Evolutionary conservation across 2,888 invertebrate genomes (phyloP).

Genomic region (Trachelus iudaicus): DNA sequence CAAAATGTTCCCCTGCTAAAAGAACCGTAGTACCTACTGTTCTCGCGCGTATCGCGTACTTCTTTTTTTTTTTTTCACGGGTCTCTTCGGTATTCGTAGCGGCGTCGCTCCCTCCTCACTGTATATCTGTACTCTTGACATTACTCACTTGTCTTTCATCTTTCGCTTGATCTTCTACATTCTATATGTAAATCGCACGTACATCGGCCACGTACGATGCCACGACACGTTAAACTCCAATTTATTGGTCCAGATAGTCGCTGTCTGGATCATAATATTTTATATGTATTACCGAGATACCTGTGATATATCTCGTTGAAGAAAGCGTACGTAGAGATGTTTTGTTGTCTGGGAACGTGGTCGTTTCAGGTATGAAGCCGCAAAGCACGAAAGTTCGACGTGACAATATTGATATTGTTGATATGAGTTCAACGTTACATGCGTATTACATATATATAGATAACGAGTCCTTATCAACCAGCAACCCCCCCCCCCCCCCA

Average conservation of each 20-base stretch:
- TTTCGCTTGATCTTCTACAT: not conserved
- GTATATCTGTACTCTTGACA: not conserved
- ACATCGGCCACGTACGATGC: not conserved
- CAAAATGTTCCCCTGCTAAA: not conserved
- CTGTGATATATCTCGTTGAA: not conserved
- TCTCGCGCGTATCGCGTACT: not conserved
- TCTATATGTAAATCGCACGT: not conserved
- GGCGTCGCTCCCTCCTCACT: not conserved
- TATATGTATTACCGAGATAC: not conserved
- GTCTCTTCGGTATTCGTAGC: not conserved
- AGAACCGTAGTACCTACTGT: not conserved
- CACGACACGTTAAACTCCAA: not conserved
- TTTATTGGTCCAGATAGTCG: not conserved
- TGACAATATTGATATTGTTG: not conserved
- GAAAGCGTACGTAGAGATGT: not conserved
- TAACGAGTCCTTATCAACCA: conserved; percentile 16
- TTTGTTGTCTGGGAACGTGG: conserved; percentile 28
- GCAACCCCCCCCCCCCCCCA: not conserved
- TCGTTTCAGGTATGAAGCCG: conserved; percentile 28
- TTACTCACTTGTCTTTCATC: not conserved
- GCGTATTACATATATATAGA: conserved; percentile 15
- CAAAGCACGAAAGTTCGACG: not conserved
- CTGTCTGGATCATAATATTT: not conserved
- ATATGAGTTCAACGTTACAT: not conserved
- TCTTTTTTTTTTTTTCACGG: not conserved